Conservation (phyloP, 1,140 invertebrate species). For the Marisa cornuarietis region DNA sequence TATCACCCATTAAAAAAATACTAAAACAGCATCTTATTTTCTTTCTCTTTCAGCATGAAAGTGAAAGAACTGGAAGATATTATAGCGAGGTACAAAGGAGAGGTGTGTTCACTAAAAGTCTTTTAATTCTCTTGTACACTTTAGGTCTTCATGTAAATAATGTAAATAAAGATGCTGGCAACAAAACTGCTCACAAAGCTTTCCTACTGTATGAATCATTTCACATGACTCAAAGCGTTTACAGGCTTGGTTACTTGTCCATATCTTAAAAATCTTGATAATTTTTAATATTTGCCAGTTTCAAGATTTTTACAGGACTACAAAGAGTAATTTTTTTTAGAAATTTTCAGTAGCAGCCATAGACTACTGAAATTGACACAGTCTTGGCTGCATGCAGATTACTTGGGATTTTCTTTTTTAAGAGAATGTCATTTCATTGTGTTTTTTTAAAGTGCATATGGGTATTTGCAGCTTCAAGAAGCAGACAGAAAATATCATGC, state of each 20-base stretch:
- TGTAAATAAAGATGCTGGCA: too few species aligned
- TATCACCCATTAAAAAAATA: neutral
- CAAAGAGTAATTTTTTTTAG: neutral
- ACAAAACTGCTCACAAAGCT: too few species aligned
- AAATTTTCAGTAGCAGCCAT: neutral
- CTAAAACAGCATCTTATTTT: slow-evolving; percentile 8
- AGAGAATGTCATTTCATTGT: neutral
- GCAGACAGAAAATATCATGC: slow-evolving; percentile 60
- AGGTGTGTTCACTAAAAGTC: slow-evolving; percentile 39
- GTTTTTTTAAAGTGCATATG: slow-evolving; percentile 1
- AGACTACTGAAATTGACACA: too few species aligned
- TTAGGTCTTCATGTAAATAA: too few species aligned
- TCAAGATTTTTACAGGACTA: neutral
- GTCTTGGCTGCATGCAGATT: neutral
- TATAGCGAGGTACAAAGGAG: slow-evolving; percentile 58
- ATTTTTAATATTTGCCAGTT: neutral
- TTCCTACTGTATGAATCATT: too few species aligned
- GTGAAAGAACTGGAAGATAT: slow-evolving; percentile 56
- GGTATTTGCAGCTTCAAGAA: slow-evolving; percentile 54
- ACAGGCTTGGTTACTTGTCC: neutral
- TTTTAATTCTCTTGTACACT: too few species aligned
- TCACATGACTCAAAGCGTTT: too few species aligned
- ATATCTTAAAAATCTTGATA: neutral
- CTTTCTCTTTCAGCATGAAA: slow-evolving; percentile 51
- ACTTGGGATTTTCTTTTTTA: neutral